Evolutionary conservation across 1,140 invertebrate species (phyloP).

Genomic region (Drosophila watanabei): DNA sequence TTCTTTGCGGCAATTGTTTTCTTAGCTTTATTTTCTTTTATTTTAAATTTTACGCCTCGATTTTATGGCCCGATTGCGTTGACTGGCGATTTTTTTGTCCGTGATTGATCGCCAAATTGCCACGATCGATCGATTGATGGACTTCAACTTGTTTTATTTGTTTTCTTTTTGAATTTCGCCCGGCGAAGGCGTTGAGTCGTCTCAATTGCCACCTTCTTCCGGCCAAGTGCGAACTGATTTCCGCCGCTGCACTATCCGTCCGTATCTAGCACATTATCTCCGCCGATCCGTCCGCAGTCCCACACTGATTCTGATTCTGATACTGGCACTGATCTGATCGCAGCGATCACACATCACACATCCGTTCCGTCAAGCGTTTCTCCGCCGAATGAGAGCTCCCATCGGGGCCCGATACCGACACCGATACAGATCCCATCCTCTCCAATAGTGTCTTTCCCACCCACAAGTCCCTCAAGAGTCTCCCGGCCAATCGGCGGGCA

Average conservation of each 20-base stretch:
- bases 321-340: constrained; percentile 10
- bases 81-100: constrained; percentile 53
- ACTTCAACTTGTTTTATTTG: constrained; percentile 47
- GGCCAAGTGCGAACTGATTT: constrained; percentile 70
- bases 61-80: constrained; percentile 69
- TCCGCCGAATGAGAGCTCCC: constrained; percentile 68
- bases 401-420: constrained; percentile 1
- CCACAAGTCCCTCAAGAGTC: constrained; percentile 28
- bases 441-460: constrained; percentile 24
- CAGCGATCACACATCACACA: constrained; percentile 42
- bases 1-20: constrained; percentile 19
- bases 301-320: too few relatives aligned
- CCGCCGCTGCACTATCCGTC: constrained; percentile 14
- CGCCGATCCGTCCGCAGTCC: background rate
- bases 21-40: constrained; percentile 6
- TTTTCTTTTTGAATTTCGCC: constrained; percentile 32
- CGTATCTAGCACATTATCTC: background rate
- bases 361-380: constrained; percentile 67
- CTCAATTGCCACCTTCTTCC: constrained; percentile 78
- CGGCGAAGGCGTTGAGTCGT: constrained; percentile 62
- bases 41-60: constrained; percentile 15
- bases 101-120: constrained; percentile 24
- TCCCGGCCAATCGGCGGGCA: constrained; percentile 52
- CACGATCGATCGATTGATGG: constrained; percentile 59
- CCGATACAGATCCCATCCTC: constrained; percentile 7